A percentile compares a stretch with the other conserved stretches of the same genome.
Conservation (phyloP, 1,140 invertebrate species). For the Drosophila ercepeae region DNA sequence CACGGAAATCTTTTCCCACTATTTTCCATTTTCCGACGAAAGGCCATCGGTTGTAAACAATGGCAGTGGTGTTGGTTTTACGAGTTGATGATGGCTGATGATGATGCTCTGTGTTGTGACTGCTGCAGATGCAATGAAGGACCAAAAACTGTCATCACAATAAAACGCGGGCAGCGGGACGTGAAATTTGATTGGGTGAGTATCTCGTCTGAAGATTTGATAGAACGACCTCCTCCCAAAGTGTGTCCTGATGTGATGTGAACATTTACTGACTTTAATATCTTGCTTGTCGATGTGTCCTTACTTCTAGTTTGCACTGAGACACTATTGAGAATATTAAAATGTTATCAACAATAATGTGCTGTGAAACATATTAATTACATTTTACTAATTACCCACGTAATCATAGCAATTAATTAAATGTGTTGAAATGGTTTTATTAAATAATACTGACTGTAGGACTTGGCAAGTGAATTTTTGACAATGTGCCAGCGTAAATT, state of each 20-base stretch:
- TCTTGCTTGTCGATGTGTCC: background rate
- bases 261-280: conserved; percentile 9
- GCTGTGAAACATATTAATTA: background rate
- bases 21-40: conserved; percentile 33
- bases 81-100: conserved; percentile 54
- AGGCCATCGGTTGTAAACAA: conserved; percentile 39
- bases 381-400: background rate
- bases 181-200: conserved; percentile 61
- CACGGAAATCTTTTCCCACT: conserved; percentile 47
- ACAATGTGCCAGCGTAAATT: conserved; percentile 2
- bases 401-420: background rate
- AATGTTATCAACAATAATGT: background rate
- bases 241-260: conserved; percentile 30
- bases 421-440: background rate
- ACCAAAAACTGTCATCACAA: conserved; percentile 55
- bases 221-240: conserved; percentile 10
- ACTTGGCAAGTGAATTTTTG: conserved; percentile 12
- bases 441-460: conserved; percentile 4
- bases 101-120: conserved; percentile 37
- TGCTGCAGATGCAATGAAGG: conserved; percentile 44
- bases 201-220: conserved; percentile 39
- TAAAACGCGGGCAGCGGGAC: conserved; percentile 52
- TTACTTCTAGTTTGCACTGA: background rate
- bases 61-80: conserved; percentile 51
- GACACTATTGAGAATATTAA: conserved; percentile 3